Evolutionary conservation across 2,888 invertebrate species (phyloP).

Genomic region (Drosophila cognata): DNA sequence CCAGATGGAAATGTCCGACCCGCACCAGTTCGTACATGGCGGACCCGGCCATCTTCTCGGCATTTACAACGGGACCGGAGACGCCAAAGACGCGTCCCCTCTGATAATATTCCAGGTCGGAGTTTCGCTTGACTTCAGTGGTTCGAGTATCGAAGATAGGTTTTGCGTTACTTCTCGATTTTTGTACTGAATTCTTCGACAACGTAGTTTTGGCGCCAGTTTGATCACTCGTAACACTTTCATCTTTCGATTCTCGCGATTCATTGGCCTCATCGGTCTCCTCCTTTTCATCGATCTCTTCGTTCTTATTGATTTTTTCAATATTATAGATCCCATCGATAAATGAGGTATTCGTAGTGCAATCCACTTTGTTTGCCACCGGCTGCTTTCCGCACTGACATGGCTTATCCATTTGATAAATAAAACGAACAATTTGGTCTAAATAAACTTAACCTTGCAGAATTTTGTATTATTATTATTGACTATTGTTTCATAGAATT

Average conservation of each 20-base stretch:
- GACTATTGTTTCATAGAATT: neutral
- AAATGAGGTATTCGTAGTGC: conserved; percentile 45
- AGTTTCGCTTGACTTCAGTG: neutral
- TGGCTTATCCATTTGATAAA: conserved; percentile 11
- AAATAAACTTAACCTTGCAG: neutral
- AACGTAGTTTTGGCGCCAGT: neutral
- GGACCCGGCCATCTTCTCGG: conserved; percentile 99
- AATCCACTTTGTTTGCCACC: neutral
- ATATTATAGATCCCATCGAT: neutral
- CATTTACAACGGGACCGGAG: conserved; percentile 99
- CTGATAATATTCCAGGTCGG: neutral
- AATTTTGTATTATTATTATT: conserved; percentile 17
- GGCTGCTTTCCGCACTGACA: neutral
- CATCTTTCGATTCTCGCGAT: neutral
- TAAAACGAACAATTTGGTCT: conserved; percentile 22
- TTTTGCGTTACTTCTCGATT: neutral
- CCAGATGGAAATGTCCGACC: conserved; percentile 98
- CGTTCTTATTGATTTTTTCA: neutral
- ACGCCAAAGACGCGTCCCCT: conserved; percentile 98
- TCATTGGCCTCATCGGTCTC: neutral
- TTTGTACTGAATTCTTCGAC: neutral
- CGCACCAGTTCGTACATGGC: conserved; percentile 99
- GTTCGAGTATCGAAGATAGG: neutral
- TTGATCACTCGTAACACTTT: neutral
- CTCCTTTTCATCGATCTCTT: neutral